Evolutionary conservation across 2,797 vertebrate species (phyloP).

Genomic region (Spea hammondii): DNA sequence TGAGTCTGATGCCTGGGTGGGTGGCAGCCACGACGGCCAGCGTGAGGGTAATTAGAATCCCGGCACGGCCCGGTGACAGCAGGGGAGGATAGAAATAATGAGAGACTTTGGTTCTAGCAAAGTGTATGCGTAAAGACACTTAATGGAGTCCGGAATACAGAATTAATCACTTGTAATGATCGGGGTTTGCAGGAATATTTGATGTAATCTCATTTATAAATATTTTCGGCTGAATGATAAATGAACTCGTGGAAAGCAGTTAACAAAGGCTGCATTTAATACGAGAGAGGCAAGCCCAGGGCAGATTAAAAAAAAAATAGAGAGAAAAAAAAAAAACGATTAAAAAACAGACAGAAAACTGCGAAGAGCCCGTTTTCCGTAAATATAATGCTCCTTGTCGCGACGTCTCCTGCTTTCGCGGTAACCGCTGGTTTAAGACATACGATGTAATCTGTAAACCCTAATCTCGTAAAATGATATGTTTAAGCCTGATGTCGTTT

Average conservation of each 20-base stretch:
- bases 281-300: slow-evolving; percentile 38
- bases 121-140: slow-evolving; percentile 57
- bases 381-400: not conserved
- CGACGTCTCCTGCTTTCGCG: not conserved
- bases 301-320: not conserved
- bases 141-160: slow-evolving; percentile 61
- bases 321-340: not conserved
- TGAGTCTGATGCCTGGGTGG: slow-evolving; percentile 74
- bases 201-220: slow-evolving; percentile 67
- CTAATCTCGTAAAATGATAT: not conserved
- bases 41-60: slow-evolving; percentile 81
- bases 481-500: not conserved
- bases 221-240: slow-evolving; percentile 60
- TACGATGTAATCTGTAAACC: not conserved
- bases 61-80: slow-evolving; percentile 58
- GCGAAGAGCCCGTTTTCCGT: not conserved
- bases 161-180: slow-evolving; percentile 68
- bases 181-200: slow-evolving; percentile 61
- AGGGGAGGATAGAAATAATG: slow-evolving; percentile 60
- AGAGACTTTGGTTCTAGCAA: slow-evolving; percentile 56
- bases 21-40: slow-evolving; percentile 71
- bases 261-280: slow-evolving; percentile 56
- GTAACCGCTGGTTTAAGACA: not conserved
- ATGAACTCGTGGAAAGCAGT: slow-evolving; percentile 48
- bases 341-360: not conserved